Conservation (phyloP, 2,888 invertebrate species). For the Neocrepidodera transversa region DNA sequence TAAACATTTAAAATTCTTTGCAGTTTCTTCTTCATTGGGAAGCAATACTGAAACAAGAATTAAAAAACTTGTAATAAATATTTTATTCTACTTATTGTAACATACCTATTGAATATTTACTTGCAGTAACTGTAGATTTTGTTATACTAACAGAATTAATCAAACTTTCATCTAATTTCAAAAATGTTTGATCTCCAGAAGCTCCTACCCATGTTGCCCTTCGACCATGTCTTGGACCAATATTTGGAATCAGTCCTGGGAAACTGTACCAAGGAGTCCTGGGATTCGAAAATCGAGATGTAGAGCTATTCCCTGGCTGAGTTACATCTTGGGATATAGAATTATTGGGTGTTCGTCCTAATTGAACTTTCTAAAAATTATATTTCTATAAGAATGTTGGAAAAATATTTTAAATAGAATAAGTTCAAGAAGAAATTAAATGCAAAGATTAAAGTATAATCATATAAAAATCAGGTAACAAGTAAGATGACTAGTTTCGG, state of each 20-base stretch:
- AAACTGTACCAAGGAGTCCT: conserved; percentile 72
- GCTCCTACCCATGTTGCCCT: conserved; percentile 94
- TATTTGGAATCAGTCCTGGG: conserved; percentile 78
- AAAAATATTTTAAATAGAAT: not conserved
- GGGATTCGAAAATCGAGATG: conserved; percentile 53
- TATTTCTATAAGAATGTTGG: not conserved
- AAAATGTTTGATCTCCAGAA: conserved; percentile 94
- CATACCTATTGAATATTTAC: conserved; percentile 82
- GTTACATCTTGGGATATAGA: conserved; percentile 51
- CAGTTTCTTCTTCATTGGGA: conserved; percentile 80
- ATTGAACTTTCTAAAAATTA: conserved; percentile 66
- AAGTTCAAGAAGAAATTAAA: no score
- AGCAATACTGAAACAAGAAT: conserved; percentile 70
- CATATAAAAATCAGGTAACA: not conserved
- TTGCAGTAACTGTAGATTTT: conserved; percentile 88
- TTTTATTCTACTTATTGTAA: not conserved
- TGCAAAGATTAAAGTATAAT: not conserved
- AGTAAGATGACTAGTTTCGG: not conserved
- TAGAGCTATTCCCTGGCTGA: conserved; percentile 56
- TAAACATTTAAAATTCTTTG: conserved; percentile 79
- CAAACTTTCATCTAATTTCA: conserved; percentile 90
- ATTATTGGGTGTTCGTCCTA: conserved; percentile 63
- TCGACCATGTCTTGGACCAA: conserved; percentile 86
- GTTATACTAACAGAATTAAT: conserved; percentile 89
- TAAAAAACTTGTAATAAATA: not conserved